Conservation (phyloP, 2,113 vertebrate genomes). For the Nerophis ophidion region DNA sequence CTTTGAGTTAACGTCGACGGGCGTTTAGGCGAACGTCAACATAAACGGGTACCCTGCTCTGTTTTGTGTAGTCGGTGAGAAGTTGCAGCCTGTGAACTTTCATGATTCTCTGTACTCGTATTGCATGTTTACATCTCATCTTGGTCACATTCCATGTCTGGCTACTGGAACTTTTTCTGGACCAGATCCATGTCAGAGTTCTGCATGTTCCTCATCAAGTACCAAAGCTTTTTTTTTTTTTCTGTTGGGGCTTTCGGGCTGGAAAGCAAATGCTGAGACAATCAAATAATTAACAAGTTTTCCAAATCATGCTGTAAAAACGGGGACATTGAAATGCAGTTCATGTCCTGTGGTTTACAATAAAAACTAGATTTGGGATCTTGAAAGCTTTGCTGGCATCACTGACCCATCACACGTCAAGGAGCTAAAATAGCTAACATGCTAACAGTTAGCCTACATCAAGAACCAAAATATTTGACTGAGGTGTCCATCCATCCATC, state of each 20-base stretch:
- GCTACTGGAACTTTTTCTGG: conserved; percentile 16
- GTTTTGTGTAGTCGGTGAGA: too few species aligned
- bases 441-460: too few species aligned
- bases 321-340: conserved; percentile 23
- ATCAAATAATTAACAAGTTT: conserved; percentile 32
- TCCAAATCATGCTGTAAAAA: conserved; percentile 43
- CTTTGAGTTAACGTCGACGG: too few species aligned
- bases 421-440: too few species aligned
- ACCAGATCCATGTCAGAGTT: conserved; percentile 7
- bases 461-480: too few species aligned
- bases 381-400: not conserved
- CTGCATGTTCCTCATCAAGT: conserved; percentile 12
- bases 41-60: too few species aligned
- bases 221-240: conserved; percentile 32
- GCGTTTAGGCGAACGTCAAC: too few species aligned
- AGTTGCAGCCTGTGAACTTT: too few species aligned
- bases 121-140: conserved; percentile 20
- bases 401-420: too few species aligned
- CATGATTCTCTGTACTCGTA: conserved; percentile 20
- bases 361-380: conserved; percentile 49
- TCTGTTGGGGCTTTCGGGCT: conserved; percentile 4
- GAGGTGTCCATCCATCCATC: too few species aligned
- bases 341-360: conserved; percentile 41
- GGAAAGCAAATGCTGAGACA: conserved; percentile 35
- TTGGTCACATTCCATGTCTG: conserved; percentile 45